These are phyloP conservation scores for Rhinella marina DNA, from an alignment of 2,797 vertebrate species.

Conservation along the genomic window DNA sequence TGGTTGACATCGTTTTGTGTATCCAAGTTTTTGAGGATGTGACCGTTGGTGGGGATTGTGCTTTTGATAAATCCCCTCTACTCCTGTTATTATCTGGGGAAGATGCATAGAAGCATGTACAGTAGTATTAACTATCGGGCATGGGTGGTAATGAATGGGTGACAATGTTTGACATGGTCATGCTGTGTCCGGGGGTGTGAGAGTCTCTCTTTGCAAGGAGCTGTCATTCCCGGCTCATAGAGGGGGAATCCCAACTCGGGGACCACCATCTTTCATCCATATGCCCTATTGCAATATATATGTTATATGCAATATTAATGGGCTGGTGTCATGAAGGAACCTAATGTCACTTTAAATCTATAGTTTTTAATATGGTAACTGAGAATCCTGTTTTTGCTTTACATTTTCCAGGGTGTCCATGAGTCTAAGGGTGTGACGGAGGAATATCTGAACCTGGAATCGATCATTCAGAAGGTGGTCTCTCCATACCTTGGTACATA, in stretches of 20 bases:
- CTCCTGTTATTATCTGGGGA: background rate
- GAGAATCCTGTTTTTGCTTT: background rate
- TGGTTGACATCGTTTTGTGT: background rate
- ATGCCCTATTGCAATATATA: too few species aligned
- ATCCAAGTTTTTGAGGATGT: background rate
- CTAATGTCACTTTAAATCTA: background rate
- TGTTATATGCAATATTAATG: too few species aligned
- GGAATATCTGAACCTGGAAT: conserved; percentile 91
- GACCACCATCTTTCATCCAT: too few species aligned
- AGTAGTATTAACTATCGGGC: too few species aligned
- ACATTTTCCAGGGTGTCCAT: conserved; percentile 84
- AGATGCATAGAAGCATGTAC: too few species aligned
- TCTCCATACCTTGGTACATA: conserved; percentile 94
- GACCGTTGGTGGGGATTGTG: background rate
- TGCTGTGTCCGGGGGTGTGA: too few species aligned
- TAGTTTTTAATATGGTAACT: too few species aligned
- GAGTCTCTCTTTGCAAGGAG: too few species aligned
- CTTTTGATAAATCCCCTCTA: background rate
- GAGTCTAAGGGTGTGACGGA: conserved; percentile 89
- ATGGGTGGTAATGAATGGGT: too few species aligned
- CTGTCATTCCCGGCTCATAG: too few species aligned
- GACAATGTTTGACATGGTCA: too few species aligned
- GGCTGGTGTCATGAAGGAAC: background rate
- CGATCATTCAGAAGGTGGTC: conserved; percentile 92
- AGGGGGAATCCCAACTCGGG: too few species aligned